Evolutionary conservation across 2,113 vertebrate species (phyloP), one percentile per base, ranked within the genome.

Genomic region (Hymenochirus boettgeri): DNA sequence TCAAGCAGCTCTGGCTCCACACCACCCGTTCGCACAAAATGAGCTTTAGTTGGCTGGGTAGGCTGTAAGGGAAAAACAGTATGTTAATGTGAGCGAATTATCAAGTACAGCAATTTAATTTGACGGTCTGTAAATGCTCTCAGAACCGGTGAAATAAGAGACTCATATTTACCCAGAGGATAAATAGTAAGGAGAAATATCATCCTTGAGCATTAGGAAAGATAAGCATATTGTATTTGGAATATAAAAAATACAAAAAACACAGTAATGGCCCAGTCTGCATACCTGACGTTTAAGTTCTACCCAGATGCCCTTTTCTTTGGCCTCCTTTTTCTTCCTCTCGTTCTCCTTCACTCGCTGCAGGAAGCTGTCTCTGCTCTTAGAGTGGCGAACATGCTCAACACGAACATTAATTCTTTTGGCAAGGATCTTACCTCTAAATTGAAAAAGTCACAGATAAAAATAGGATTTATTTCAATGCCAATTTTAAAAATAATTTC

Each of bases 371-470:
- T 98, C 96, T 75, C 96, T 88, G 88, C 96, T 99, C 89, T 98
- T 99, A 17, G 96, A 99, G 85, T 99, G 96, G 55, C 97, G 98
- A 73, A 98, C 89, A 3, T 99, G 96, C 82, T 99, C 96, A 61
- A 99, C 94, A 15, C 96, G 95, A 72, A 99, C 96, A 31, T 98
- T 99, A 73, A 99, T 97, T 76, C 93, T 96, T 86, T 99, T 99
- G 72, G 96, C 94, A 76, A 98, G 91, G 79, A 99, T 97, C 80
- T 90, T 99, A 61, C 96, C 96, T 79, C 96, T 99, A 59, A 7
- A 29, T 69, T 33, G n/a, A 25, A 8, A 17, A 45, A 57, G 26
- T 10, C 7, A 15, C n/a, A 42, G 39, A n/a, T 42, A 18, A 35
- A 35, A 2, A 7, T 3, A 1, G 10, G 33, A 12, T 7, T 3